phyloP scores from a whole-genome alignment of 2,888 invertebrate genomes.

The Acanthopleura granulata region DNA sequence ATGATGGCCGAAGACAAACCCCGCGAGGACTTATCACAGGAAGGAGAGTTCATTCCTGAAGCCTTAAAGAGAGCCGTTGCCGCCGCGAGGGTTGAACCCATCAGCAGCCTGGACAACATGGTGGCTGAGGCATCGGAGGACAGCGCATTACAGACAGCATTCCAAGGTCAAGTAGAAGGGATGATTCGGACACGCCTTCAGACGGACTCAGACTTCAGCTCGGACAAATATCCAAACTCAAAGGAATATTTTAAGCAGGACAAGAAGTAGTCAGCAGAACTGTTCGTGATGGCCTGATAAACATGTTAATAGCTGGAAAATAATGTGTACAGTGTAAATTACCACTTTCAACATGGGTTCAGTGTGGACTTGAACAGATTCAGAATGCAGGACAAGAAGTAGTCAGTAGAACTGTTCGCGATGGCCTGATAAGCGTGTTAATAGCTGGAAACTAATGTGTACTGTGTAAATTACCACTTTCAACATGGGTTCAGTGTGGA shows the following conservation, averaged over 20 bases:
- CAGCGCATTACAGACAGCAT: constrained; percentile 72
- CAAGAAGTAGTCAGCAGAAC: too few relatives aligned
- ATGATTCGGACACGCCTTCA: constrained; percentile 72
- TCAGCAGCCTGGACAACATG: constrained; percentile 71
- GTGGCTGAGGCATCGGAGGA: constrained; percentile 72
- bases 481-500: too few relatives aligned
- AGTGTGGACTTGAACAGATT: too few relatives aligned
- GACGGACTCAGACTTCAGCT: constrained; percentile 69
- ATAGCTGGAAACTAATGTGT: too few relatives aligned
- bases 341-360: too few relatives aligned
- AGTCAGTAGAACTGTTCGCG: too few relatives aligned
- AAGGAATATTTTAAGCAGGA: constrained; percentile 57
- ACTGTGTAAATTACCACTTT: too few relatives aligned
- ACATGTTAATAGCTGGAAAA: too few relatives aligned
- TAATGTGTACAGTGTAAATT: too few relatives aligned
- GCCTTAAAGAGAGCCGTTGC: constrained; percentile 72
- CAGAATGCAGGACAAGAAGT: constrained; percentile 24
- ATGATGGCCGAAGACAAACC: constrained; percentile 60
- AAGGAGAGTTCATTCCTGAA: constrained; percentile 60
- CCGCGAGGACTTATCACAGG: constrained; percentile 45
- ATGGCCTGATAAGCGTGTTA: too few relatives aligned
- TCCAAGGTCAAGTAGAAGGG: constrained; percentile 72
- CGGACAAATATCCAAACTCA: constrained; percentile 66
- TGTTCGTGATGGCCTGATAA: too few relatives aligned
- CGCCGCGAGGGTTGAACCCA: constrained; percentile 72